phyloP scores from a whole-genome alignment of 2,888 invertebrate species.

The Ctena decussata region DNA sequence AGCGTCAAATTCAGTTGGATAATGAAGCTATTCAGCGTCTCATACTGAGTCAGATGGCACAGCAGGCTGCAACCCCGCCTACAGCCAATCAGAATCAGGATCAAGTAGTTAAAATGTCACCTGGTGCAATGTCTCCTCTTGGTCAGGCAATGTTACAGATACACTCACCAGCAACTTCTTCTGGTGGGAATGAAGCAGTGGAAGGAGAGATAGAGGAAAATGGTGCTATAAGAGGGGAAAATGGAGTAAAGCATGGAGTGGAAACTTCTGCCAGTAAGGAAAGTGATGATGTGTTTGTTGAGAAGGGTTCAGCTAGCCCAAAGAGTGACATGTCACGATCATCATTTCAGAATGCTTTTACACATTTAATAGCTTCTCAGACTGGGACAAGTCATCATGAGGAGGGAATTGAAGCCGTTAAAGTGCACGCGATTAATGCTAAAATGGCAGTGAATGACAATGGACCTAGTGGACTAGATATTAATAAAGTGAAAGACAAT shows the following conservation, averaged over 20 bases:
- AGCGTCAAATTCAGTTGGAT: constrained; percentile 74
- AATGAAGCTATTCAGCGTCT: constrained; percentile 56
- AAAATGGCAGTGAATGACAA: not conserved
- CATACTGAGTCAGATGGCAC: constrained; percentile 41
- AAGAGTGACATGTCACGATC: constrained; percentile 23
- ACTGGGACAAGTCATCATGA: constrained; percentile 45
- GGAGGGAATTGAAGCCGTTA: constrained; percentile 16
- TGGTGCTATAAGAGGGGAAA: not conserved
- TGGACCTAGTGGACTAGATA: not conserved
- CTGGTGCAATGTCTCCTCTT: constrained; percentile 48
- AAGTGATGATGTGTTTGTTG: constrained; percentile 57
- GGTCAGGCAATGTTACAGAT: constrained; percentile 63
- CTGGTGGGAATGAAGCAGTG: constrained; percentile 46
- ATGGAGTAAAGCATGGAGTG: constrained; percentile 5
- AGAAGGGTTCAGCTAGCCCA: constrained; percentile 26
- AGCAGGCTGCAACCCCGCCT: constrained; percentile 34
- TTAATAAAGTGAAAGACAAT: not conserved
- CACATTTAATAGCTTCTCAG: constrained; percentile 74
- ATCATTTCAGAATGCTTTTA: constrained; percentile 74
- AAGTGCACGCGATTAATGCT: not conserved
- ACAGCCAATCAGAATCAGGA: constrained; percentile 24
- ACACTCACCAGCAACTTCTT: constrained; percentile 49
- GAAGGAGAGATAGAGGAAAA: constrained; percentile 31
- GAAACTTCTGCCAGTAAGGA: constrained; percentile 18
- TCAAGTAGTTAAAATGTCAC: constrained; percentile 1